Conservation (phyloP, 2,113 vertebrate species). For the Trinectes maculatus region DNA sequence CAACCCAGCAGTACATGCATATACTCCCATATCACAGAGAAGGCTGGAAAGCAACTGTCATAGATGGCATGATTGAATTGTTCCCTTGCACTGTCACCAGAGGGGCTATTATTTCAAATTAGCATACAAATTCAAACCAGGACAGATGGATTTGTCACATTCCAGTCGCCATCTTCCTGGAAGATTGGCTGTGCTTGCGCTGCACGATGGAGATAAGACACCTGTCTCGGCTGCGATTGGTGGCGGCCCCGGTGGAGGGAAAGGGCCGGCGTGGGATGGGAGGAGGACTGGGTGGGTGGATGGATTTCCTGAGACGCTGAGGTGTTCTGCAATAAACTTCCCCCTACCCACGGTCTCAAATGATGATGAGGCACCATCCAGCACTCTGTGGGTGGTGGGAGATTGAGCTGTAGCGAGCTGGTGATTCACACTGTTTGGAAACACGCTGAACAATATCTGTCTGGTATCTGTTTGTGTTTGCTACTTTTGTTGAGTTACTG, state of each 20-base stretch:
- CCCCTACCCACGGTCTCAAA: constrained; percentile 68
- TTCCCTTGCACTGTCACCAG: constrained; percentile 85
- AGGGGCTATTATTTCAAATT: constrained; percentile 88
- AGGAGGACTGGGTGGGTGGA: constrained; percentile 55
- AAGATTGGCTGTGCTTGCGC: constrained; percentile 82
- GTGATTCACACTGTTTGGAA: constrained; percentile 71
- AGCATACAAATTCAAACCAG: constrained; percentile 88
- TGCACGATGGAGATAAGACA: constrained; percentile 85
- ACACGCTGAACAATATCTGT: constrained; percentile 64
- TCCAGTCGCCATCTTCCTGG: constrained; percentile 81
- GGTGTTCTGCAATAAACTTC: constrained; percentile 77
- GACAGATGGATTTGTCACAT: constrained; percentile 89
- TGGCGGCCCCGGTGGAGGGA: constrained; percentile 27
- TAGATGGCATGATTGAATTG: constrained; percentile 86
- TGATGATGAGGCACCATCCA: constrained; percentile 73
- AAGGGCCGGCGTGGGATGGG: constrained; percentile 37
- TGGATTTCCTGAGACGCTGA: constrained; percentile 72
- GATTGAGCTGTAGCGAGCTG: constrained; percentile 63
- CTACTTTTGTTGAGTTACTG: constrained; percentile 69
- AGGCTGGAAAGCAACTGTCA: constrained; percentile 78
- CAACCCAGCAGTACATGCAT: constrained; percentile 66
- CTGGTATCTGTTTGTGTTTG: constrained; percentile 59
- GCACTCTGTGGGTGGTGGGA: constrained; percentile 70
- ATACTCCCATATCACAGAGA: constrained; percentile 75
- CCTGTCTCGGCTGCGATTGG: constrained; percentile 77